A percentile compares a stretch with the other conserved stretches of the same genome.
These are phyloP conservation scores for Cheilosia vulpina DNA, from an alignment of 2,888 invertebrate genomes.

Conservation along the genomic window DNA sequence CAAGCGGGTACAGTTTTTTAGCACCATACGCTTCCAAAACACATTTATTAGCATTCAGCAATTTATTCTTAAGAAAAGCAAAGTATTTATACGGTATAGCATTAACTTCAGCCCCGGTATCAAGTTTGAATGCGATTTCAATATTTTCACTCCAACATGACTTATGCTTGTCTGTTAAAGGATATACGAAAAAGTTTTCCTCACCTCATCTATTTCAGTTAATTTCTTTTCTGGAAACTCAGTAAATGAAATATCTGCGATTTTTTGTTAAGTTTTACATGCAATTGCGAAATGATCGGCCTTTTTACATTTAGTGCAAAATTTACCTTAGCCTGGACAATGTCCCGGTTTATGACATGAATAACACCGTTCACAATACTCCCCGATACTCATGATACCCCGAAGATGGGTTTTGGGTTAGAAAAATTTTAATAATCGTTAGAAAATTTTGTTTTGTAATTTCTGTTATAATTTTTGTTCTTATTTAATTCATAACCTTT, in stretches of 20 bases:
- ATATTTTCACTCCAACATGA: constrained; percentile 5
- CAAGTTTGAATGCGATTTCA: constrained; percentile 19
- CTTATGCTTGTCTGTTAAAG: constrained; percentile 1
- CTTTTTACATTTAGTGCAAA: constrained; percentile 21
- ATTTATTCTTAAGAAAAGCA: not conserved
- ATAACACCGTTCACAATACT: constrained; percentile 20
- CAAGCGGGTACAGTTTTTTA: constrained; percentile 3
- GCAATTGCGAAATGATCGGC: constrained; percentile 19
- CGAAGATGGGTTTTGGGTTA: constrained; percentile 7
- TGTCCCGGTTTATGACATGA: constrained; percentile 8
- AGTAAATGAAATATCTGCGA: not conserved
- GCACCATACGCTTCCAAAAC: constrained; percentile 13
- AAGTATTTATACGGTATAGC: constrained; percentile 3
- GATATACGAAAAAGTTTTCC: constrained; percentile 24
- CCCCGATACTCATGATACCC: constrained; percentile 8
- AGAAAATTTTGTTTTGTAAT: not conserved
- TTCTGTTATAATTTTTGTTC: constrained; percentile 5
- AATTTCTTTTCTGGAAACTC: not conserved
- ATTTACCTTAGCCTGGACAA: not conserved
- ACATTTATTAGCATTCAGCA: not conserved
- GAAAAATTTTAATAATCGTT: constrained; percentile 4
- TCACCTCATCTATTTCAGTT: constrained; percentile 5
- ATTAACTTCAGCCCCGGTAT: constrained; percentile 25
- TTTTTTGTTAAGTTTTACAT: constrained; percentile 10
- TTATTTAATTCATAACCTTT: constrained; percentile 11